phyloP scores from a whole-genome alignment of 2,888 invertebrate genomes.

The Campoplex nolae region DNA sequence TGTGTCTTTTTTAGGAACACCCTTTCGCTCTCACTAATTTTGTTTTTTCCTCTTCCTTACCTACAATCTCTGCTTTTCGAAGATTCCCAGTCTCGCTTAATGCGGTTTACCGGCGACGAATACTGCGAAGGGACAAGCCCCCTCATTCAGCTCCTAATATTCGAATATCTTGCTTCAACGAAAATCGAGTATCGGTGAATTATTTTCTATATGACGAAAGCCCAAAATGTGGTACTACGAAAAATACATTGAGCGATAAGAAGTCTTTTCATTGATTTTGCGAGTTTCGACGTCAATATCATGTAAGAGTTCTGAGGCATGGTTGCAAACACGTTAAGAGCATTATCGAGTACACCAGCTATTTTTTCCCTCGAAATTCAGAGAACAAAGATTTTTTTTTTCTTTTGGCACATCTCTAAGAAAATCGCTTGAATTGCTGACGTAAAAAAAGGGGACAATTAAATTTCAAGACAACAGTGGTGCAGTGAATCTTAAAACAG shows the following conservation, averaged over 20 bases:
- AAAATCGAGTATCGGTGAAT: neutral
- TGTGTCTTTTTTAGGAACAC: slow-evolving; percentile 20
- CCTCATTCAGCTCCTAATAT: slow-evolving; percentile 9
- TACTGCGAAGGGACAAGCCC: slow-evolving; percentile 15
- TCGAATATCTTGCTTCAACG: slow-evolving; percentile 19
- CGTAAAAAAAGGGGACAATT: neutral
- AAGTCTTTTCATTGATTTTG: slow-evolving; percentile 10
- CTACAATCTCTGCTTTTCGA: slow-evolving; percentile 42
- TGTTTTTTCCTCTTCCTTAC: slow-evolving; percentile 30
- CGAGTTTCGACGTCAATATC: neutral
- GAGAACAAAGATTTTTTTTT: slow-evolving; percentile 11
- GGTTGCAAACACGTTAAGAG: slow-evolving; percentile 67
- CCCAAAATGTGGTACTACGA: neutral
- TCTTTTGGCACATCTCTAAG: slow-evolving; percentile 33
- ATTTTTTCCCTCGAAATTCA: slow-evolving; percentile 40
- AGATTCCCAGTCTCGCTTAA: slow-evolving; percentile 6
- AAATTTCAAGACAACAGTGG: no score
- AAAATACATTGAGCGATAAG: slow-evolving; percentile 1
- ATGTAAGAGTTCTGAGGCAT: neutral
- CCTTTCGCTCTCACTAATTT: slow-evolving; percentile 19
- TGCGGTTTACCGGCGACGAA: slow-evolving; percentile 20
- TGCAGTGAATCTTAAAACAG: no score
- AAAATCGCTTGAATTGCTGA: slow-evolving; percentile 8
- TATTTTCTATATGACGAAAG: neutral
- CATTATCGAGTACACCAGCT: slow-evolving; percentile 33